Base-by-base conservation (phyloP, 2,113 vertebrate species). In the Ammodytes marinus region DNA sequence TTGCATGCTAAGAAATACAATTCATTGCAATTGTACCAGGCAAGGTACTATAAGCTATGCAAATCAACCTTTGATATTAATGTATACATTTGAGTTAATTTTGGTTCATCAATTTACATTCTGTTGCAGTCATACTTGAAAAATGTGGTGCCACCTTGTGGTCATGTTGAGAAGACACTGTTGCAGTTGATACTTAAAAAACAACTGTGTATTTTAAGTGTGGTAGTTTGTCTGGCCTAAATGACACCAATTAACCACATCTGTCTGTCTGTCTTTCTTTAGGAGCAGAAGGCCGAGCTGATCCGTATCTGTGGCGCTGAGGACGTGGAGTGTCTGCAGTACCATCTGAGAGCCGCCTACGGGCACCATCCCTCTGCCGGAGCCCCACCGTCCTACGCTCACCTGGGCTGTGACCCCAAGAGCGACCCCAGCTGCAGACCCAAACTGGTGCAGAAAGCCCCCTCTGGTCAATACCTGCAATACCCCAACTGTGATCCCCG, bases 291-390 rank as follows among this genome's bases (percentile, higher is more conserved):
- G 83, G 77, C 93, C 0, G 95, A 96, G 86, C 92, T 96, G 52
- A 83, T 95, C 88, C 92, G 95, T 6, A 94, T 96, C 89, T 96
- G 95, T 47, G 59, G 89, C 0, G 4, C 93, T 1, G 93, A 95
- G 0, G 95, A 96, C 17, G 89, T 92, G 0, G 95, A 96, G 86
- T 96, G 95, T 82, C 86, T 96, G 37, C 95, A 96, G 92, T 96
- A 95, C 79, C 95, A 96, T 79, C 82, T 95, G 61, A 94, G 89
- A 57, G 95, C 94, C 0, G 94, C 95, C 46, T 87, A 88, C 8
- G 95, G 95, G 15, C 69, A 95, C 74, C 43, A 52, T 1, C 80
- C 93, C 0, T 76, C 94, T 1, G 84, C 87, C 0, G 91, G 85
- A 6, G 40, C 87, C 1, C 74, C 80, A 11, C 95, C 95, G 2